Evolutionary conservation across 2,113 vertebrate genomes (phyloP), one percentile per base, ranked within the genome.

Genomic region (Lota lota): DNA sequence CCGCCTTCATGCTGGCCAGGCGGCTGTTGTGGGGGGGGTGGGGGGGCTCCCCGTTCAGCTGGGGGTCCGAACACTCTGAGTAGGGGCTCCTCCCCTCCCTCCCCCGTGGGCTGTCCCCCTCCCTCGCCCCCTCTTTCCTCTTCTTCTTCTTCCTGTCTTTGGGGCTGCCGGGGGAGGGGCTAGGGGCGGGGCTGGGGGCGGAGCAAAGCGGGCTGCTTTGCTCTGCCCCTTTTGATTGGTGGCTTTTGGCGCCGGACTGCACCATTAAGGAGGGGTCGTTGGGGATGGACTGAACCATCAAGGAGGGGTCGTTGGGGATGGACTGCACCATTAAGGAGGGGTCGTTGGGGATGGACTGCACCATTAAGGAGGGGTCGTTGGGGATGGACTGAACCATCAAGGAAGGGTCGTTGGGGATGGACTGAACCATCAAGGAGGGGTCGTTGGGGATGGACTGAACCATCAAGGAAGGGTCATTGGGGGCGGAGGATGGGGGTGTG

Each of bases 121-220:
- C 97, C 84, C 95, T 97, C 0, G 62, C 76, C 84, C 95, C 97
- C 0, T 62, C 76, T 73, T 98, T 98, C 88, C 98, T 98, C 76
- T 99, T 96, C 64, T 94, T 99, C 88, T 98, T 99, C 79, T 99
- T 99, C 87, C 98, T 99, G 82, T 99, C 97, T 90, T 98, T 97
- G 69, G 93, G 91, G 67, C 91, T 92, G 12, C 91, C 91, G 64
- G 94, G 88, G 21, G 93, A 85, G 11, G 96, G 96, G 86, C 92
- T 98, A 75, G 93, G 90, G 0, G 92, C 69, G 0, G 94, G 53
- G 53, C 53, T 93, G n/a, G 94, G 94, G 61, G 98, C 97, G 53
- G 53, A 7, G 53, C 84, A 94, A 93, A 2, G 94, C 92, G 0
- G 94, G 92, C 0, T 93, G 93, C 16, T 69, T 98, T 99, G 5